A percentile compares a stretch with the other conserved stretches of the same genome.
phyloP scores from a whole-genome alignment of 1,140 invertebrate species.

The Halotydeus destructor region DNA sequence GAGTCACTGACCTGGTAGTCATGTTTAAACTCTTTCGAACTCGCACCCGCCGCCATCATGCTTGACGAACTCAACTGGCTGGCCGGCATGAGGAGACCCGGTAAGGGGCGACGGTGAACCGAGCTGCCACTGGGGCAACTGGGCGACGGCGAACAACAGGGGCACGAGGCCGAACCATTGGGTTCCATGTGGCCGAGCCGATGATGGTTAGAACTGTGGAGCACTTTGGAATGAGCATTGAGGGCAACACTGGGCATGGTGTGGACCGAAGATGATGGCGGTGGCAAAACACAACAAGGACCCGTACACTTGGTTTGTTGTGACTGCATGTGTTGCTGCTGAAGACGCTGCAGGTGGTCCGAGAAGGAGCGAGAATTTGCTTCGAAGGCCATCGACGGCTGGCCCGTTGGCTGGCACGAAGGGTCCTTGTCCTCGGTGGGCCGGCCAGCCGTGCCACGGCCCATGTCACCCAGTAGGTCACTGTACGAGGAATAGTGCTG shows the following conservation, averaged over 20 bases:
- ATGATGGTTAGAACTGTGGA: too few species aligned
- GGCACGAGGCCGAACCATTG: too few species aligned
- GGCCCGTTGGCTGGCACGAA: constrained; percentile 11
- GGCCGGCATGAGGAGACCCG: too few species aligned
- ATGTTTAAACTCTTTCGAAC: not conserved
- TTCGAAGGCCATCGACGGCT: too few species aligned
- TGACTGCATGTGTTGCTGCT: constrained; percentile 15
- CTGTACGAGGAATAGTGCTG: not conserved
- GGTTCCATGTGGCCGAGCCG: too few species aligned
- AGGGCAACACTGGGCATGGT: too few species aligned
- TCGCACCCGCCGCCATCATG: not conserved
- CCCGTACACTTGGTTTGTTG: constrained; percentile 7
- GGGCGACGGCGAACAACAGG: not conserved
- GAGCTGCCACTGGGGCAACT: too few species aligned
- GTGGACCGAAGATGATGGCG: too few species aligned
- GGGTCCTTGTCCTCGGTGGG: not conserved
- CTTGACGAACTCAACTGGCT: not conserved
- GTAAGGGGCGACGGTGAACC: too few species aligned
- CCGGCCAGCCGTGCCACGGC: not conserved
- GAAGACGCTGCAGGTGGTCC: constrained; percentile 25
- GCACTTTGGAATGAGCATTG: too few species aligned
- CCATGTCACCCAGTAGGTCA: constrained; percentile 1
- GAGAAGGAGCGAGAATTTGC: too few species aligned
- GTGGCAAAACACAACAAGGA: constrained; percentile 1
- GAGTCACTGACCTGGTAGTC: not conserved